Percentiles rank a stretch among this genome's conserved stretches.
Conservation (phyloP, 2,888 invertebrate genomes). For the Aspidiotus rigidus region DNA sequence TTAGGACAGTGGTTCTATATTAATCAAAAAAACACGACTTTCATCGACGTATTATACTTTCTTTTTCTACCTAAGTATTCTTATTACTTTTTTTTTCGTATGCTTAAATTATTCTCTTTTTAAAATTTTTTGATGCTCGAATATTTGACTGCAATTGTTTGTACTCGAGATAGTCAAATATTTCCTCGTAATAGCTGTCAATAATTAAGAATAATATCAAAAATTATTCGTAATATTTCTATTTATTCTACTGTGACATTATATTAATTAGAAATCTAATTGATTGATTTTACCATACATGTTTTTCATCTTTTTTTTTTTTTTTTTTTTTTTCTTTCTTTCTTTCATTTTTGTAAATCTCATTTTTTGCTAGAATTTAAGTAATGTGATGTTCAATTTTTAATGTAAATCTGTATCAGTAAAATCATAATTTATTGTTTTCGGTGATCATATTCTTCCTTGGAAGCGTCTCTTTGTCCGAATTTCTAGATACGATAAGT, state of each 20-base stretch:
- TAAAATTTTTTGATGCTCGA: too few relatives aligned
- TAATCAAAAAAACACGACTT: too few relatives aligned
- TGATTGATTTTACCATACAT: too few relatives aligned
- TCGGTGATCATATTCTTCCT: too few relatives aligned
- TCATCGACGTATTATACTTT: neutral
- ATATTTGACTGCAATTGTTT: neutral
- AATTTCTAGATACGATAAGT: too few relatives aligned
- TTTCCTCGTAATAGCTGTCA: slow-evolving; percentile 6
- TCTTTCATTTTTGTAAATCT: slow-evolving; percentile 11
- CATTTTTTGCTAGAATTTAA: slow-evolving; percentile 15
- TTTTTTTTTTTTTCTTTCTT: neutral
- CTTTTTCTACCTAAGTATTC: slow-evolving; percentile 1
- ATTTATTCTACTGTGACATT: slow-evolving; percentile 8
- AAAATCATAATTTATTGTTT: too few relatives aligned
- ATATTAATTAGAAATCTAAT: slow-evolving; percentile 6
- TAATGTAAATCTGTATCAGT: neutral
- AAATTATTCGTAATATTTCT: slow-evolving; percentile 25
- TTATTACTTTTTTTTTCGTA: slow-evolving; percentile 5
- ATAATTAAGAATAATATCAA: neutral
- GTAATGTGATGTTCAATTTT: slow-evolving; percentile 25
- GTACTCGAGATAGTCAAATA: neutral
- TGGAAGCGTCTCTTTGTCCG: too few relatives aligned
- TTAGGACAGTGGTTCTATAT: too few relatives aligned
- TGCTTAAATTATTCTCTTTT: slow-evolving; percentile 9
- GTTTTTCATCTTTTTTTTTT: neutral